Conservation (phyloP, 1,140 invertebrate genomes). For the Chelonus insularis region DNA sequence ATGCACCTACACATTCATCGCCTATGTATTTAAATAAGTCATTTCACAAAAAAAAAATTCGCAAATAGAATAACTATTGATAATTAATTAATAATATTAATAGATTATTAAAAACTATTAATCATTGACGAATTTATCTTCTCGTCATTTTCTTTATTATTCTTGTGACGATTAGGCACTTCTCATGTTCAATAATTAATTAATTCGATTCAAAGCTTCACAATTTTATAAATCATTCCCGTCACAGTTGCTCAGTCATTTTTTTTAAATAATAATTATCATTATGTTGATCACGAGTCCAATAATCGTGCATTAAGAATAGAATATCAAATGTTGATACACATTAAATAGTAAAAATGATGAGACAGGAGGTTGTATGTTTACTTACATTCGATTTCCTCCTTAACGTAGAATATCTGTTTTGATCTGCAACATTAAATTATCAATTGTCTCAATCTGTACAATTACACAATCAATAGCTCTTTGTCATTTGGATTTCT, state of each 20-base stretch:
- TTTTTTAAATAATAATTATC: neutral
- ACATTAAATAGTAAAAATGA: no score
- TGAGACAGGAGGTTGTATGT: neutral
- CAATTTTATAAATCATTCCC: neutral
- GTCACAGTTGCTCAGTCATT: neutral
- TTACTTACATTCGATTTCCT: neutral
- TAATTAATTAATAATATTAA: no score
- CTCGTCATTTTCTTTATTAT: neutral
- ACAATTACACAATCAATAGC: neutral
- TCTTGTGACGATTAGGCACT: slow-evolving; percentile 29
- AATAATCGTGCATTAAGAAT: neutral
- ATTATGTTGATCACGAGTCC: neutral
- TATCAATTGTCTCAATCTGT: neutral
- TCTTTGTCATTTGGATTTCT: neutral
- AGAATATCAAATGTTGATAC: no score
- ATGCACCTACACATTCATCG: no score
- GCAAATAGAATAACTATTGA: no score
- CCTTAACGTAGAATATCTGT: neutral
- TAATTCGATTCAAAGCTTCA: neutral
- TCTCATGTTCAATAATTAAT: slow-evolving; percentile 13
- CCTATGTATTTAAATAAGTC: no score
- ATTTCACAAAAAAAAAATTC: no score
- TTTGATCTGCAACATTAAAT: neutral
- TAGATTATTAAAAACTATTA: no score
- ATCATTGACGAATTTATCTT: no score